phyloP scores from a whole-genome alignment of 2,888 invertebrate species.

The Drosophila hawaiiensis region DNA sequence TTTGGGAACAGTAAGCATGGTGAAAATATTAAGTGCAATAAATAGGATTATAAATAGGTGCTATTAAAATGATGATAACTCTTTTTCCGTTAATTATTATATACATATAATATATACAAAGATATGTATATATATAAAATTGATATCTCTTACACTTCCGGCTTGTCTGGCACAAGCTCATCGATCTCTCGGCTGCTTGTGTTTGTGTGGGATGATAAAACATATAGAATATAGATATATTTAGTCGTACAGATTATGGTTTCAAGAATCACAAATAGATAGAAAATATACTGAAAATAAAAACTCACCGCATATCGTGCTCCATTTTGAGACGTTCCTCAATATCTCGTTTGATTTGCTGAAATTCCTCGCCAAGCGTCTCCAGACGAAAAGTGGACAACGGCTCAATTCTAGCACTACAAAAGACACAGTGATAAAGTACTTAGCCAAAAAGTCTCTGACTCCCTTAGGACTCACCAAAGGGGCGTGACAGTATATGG shows the following conservation, averaged over 20 bases:
- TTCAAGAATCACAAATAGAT: too few relatives aligned
- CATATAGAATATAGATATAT: not conserved
- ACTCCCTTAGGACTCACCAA: constrained; percentile 82
- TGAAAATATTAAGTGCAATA: too few relatives aligned
- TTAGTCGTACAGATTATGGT: not conserved
- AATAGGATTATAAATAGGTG: not conserved
- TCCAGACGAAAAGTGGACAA: constrained; percentile 88
- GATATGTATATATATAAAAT: not conserved
- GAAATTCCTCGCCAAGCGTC: constrained; percentile 87
- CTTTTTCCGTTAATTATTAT: too few relatives aligned
- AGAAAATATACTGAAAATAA: too few relatives aligned
- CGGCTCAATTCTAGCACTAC: constrained; percentile 82
- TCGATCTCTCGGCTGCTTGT: constrained; percentile 56
- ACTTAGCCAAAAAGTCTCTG: not conserved
- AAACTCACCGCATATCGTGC: constrained; percentile 83
- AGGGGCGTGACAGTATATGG: constrained; percentile 88
- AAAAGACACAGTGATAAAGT: not conserved
- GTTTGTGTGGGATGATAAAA: constrained; percentile 13
- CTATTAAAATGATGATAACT: not conserved
- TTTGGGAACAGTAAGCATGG: not conserved
- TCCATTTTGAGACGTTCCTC: constrained; percentile 87
- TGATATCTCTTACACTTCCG: constrained; percentile 66
- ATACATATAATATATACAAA: too few relatives aligned
- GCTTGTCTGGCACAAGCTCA: constrained; percentile 59
- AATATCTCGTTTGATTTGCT: constrained; percentile 87